Percentiles rank a stretch among this genome's conserved stretches.
These are phyloP conservation scores for Cheilosia vernalis DNA, from an alignment of 2,888 invertebrate species.

Conservation along the genomic window DNA sequence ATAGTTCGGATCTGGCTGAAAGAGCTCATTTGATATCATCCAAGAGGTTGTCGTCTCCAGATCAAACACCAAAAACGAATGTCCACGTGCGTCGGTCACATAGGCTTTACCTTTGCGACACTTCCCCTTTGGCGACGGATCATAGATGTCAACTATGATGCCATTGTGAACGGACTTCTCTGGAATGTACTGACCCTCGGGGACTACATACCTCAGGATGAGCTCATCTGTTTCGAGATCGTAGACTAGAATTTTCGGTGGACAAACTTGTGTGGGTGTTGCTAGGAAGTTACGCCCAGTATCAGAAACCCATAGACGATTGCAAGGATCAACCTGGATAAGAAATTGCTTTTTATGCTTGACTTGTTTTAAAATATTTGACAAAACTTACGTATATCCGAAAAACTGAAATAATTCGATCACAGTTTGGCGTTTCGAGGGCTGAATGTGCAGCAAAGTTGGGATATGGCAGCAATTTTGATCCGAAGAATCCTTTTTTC, in stretches of 20 bases:
- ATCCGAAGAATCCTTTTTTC: slow-evolving; percentile 17
- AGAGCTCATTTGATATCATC: slow-evolving; percentile 49
- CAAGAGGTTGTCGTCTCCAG: slow-evolving; percentile 22
- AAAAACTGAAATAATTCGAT: slow-evolving; percentile 57
- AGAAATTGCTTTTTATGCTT: not conserved
- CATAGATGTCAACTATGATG: slow-evolving; percentile 83
- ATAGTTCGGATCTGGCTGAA: slow-evolving; percentile 42
- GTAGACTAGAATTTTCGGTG: slow-evolving; percentile 51
- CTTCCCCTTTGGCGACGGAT: slow-evolving; percentile 79
- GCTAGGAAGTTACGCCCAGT: slow-evolving; percentile 45
- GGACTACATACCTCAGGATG: slow-evolving; percentile 33
- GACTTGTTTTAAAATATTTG: not conserved
- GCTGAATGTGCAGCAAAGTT: slow-evolving; percentile 43
- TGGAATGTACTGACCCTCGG: slow-evolving; percentile 53
- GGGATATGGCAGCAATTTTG: slow-evolving; percentile 43
- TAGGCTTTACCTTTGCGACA: slow-evolving; percentile 86
- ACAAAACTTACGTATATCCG: slow-evolving; percentile 42
- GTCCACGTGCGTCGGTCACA: slow-evolving; percentile 86
- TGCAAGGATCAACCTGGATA: slow-evolving; percentile 46
- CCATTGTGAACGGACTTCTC: slow-evolving; percentile 43
- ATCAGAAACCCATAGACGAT: slow-evolving; percentile 58
- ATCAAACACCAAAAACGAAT: slow-evolving; percentile 81
- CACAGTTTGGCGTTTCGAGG: slow-evolving; percentile 2
- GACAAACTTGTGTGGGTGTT: slow-evolving; percentile 19
- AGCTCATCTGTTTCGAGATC: slow-evolving; percentile 42